Conservation (phyloP, 2,113 vertebrate species). For the Crocuta crocuta region DNA sequence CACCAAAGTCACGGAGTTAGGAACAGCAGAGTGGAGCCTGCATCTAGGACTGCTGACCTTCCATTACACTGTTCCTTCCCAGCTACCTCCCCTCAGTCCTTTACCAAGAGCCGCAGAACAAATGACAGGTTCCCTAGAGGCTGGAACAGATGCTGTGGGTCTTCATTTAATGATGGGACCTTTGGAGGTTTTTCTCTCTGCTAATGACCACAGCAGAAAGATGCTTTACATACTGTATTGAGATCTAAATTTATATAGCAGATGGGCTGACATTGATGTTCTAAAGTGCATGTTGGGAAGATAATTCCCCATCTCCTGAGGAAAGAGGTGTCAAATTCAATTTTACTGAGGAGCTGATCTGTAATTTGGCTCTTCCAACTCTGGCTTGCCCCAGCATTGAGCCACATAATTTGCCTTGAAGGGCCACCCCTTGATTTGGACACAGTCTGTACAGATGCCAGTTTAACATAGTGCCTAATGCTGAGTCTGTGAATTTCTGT, state of each 20-base stretch:
- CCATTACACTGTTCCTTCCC: fast-evolving
- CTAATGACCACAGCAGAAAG: slow-evolving; percentile 75
- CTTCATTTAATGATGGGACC: slow-evolving; percentile 69
- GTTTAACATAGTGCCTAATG: neutral
- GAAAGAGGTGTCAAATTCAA: slow-evolving; percentile 81
- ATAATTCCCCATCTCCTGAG: slow-evolving; percentile 83
- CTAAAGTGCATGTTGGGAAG: slow-evolving; percentile 75
- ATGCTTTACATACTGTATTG: slow-evolving; percentile 75
- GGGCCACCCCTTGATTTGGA: slow-evolving; percentile 35
- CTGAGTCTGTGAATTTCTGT: neutral
- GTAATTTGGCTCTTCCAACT: slow-evolving; percentile 77
- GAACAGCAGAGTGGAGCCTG: neutral
- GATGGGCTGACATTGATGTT: slow-evolving; percentile 80
- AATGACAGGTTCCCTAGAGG: slow-evolving; percentile 66
- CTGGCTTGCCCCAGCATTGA: slow-evolving; percentile 60
- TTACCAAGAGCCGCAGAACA: neutral
- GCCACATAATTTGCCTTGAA: slow-evolving; percentile 52
- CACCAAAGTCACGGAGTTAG: neutral
- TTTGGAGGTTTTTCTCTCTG: slow-evolving; percentile 76
- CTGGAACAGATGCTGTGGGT: neutral
- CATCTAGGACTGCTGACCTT: neutral
- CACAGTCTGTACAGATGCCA: neutral
- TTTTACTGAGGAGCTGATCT: slow-evolving; percentile 79
- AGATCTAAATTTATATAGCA: slow-evolving; percentile 80
- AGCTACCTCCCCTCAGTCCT: fast-evolving